A percentile compares a stretch with the other conserved stretches of the same genome.
Conservation (phyloP, 2,797 vertebrate species). For the Phalanger gymnotis region DNA sequence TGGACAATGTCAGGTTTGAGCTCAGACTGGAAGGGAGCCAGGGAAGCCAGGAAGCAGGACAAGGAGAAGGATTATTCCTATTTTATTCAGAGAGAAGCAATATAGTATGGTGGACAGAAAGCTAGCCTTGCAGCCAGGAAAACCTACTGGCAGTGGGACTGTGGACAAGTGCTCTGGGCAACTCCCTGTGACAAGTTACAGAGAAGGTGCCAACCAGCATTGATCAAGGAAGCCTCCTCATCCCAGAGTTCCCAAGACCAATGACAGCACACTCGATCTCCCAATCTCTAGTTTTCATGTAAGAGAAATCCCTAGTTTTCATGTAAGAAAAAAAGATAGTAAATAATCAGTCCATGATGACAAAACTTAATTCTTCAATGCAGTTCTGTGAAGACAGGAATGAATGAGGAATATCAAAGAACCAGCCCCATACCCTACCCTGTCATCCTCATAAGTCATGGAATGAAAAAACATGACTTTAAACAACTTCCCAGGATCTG, state of each 20-base stretch:
- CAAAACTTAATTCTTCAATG: not conserved
- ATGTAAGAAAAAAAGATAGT: not conserved
- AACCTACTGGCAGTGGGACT: not conserved
- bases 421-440: not conserved
- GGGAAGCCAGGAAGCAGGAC: not conserved
- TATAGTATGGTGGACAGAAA: not conserved
- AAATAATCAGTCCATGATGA: not conserved
- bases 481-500: not conserved
- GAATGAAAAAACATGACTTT: not conserved
- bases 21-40: not conserved
- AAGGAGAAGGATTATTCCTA: not conserved
- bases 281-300: not conserved
- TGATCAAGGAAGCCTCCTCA: not conserved
- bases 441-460: not conserved
- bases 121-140: not conserved
- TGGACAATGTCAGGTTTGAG: not conserved
- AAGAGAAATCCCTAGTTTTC: no score
- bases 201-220: not conserved
- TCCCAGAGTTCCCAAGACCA: not conserved
- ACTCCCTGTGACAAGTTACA: not conserved
- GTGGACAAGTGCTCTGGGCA: not conserved
- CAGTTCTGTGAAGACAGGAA: not conserved
- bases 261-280: not conserved
- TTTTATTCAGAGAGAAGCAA: not conserved
- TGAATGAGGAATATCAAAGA: not conserved